Base-by-base conservation (phyloP, 2,797 vertebrate genomes). In the Otolemur crassicaudatus region DNA sequence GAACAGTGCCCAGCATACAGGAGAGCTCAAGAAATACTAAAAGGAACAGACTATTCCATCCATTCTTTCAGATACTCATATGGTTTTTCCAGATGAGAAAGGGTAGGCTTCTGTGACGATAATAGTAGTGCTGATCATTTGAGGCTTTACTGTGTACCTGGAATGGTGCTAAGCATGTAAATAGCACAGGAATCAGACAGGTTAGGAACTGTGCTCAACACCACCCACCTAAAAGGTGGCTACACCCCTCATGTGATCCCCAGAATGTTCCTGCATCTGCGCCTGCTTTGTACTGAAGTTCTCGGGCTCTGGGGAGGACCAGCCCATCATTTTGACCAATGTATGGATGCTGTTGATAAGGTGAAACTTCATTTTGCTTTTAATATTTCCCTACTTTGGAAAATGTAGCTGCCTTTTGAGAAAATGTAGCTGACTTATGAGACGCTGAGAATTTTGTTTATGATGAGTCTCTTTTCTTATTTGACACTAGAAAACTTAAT, bases 201-300 rank as follows among this genome's bases (percentile, higher is more conserved):
- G 34, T 40, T 83, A 49, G 53, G 58, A 65, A 85, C 58, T 58
- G 19, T 29, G 25, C 34, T 40, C 10, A 14, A 13, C 2, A 7
- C 25, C 53, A 14, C 43, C 56, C 16, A 76, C 34, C 11, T 79
- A 29, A 34, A 58, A 46, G 0, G n/a, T 31, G 61, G 61, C 69
- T n/a, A 1, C 0, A 1, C 23, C 19, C 13, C 1, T 43, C 19
- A 4, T 1, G 0, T 27, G 37, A 16, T 75, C 43, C 34, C 19
- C 76, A 83, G 40, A 95, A 79, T 19, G 27, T 73, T 20, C 56
- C 65, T 87, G 43, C 17, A 0, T 29, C 27, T n/a, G 7, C n/a
- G 61, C 37, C n/a, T 56, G 29, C 58, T 79, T 34, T 81, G 34
- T 27, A 22, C 20, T 10, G 67, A 93, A 73, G 53, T 49, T 70